Evolutionary conservation across 2,113 vertebrate genomes (phyloP).

Genomic region (Stegostoma tigrinum): DNA sequence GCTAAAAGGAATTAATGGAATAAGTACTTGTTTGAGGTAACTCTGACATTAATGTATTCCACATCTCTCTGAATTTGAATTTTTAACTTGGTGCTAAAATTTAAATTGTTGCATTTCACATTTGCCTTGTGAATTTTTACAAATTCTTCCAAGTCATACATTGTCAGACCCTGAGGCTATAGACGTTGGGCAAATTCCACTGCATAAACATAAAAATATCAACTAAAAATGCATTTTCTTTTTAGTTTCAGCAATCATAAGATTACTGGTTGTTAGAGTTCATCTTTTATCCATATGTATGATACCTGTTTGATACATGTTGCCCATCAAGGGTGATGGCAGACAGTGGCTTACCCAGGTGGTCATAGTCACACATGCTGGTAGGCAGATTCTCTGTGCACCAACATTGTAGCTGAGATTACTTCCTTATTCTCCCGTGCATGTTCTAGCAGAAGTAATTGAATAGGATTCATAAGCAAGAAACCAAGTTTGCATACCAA

Average conservation of each 20-base stretch:
- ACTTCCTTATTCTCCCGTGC: neutral
- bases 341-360: neutral
- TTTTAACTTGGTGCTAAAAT: neutral
- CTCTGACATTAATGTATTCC: neutral
- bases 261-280: neutral
- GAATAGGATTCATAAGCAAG: neutral
- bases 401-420: neutral
- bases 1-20: neutral
- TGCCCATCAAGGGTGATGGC: neutral
- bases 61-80: neutral
- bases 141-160: neutral
- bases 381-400: neutral
- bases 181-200: neutral
- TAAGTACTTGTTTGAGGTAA: conserved; percentile 2
- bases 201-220: neutral
- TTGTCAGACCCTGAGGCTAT: neutral
- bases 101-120: neutral
- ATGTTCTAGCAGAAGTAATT: neutral
- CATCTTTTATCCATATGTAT: neutral
- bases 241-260: neutral
- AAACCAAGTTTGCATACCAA: neutral
- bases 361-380: neutral
- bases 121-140: neutral
- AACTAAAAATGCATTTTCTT: neutral
- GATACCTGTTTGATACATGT: neutral